Conservation (phyloP, 2,888 invertebrate species). For the Andricus curvator region DNA sequence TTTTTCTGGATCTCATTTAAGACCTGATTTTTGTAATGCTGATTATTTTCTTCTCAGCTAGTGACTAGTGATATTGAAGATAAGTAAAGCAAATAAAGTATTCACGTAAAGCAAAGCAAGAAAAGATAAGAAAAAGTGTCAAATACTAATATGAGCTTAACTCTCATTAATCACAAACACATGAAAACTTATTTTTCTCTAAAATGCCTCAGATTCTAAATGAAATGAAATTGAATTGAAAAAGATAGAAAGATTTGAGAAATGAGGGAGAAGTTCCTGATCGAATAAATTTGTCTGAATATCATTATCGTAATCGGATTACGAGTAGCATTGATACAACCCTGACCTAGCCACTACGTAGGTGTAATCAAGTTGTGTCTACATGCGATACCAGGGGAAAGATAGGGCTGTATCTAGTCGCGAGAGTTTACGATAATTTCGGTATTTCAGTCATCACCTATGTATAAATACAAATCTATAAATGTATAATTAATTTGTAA, state of each 20-base stretch:
- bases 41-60: too few species aligned
- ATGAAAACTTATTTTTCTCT: neutral
- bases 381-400: conserved; percentile 64
- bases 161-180: neutral
- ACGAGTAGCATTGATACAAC: conserved; percentile 58
- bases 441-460: conserved; percentile 50
- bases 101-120: neutral
- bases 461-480: neutral
- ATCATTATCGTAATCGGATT: conserved; percentile 29
- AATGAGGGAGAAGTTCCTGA: neutral
- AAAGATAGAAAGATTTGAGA: neutral
- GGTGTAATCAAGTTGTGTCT: conserved; percentile 72
- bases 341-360: conserved; percentile 73
- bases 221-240: neutral
- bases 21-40: too few species aligned
- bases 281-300: neutral
- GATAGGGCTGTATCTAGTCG: conserved; percentile 70
- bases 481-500: neutral
- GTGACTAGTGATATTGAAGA: neutral
- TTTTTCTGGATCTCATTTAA: too few species aligned
- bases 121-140: neutral
- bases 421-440: conserved; percentile 68
- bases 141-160: neutral
- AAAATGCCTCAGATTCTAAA: neutral
- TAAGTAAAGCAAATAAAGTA: neutral